Conservation (phyloP, 2,797 vertebrate genomes). For the Linurgus olivaceus region DNA sequence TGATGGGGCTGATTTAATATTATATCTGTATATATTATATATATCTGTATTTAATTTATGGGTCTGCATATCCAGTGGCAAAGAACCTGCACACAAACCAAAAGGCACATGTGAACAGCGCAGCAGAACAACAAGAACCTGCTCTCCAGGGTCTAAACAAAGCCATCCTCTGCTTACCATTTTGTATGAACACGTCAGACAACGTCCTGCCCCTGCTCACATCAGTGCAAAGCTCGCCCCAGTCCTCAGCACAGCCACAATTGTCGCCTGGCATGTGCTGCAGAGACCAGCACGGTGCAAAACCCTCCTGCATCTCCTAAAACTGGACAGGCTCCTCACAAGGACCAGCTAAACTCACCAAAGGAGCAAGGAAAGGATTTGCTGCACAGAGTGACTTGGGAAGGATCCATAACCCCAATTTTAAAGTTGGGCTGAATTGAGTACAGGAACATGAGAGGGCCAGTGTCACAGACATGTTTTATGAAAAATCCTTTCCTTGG, state of each 20-base stretch:
- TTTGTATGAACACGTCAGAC: not conserved
- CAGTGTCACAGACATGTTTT: too few relatives aligned
- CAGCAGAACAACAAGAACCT: too few relatives aligned
- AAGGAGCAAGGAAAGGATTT: not conserved
- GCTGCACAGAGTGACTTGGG: not conserved
- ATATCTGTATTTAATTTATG: fast-evolving
- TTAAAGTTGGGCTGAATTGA: not conserved
- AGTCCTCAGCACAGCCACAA: not conserved
- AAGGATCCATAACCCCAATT: not conserved
- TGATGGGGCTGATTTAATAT: not conserved
- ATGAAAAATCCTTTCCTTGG: too few relatives aligned
- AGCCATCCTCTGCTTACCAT: too few relatives aligned
- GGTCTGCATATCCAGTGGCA: not conserved
- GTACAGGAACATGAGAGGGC: not conserved
- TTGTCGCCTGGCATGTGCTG: not conserved
- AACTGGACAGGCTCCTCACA: not conserved
- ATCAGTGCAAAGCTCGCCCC: fast-evolving
- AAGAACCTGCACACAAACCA: not conserved
- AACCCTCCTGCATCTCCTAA: not conserved
- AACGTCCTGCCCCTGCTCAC: not conserved
- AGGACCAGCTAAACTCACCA: not conserved
- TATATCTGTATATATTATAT: too few relatives aligned
- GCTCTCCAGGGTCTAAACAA: too few relatives aligned
- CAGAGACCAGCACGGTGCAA: not conserved
- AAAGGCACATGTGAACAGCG: not conserved